These are phyloP conservation scores for Apteryx mantelli DNA, from an alignment of 2,113 vertebrate species.

Conservation along the genomic window DNA sequence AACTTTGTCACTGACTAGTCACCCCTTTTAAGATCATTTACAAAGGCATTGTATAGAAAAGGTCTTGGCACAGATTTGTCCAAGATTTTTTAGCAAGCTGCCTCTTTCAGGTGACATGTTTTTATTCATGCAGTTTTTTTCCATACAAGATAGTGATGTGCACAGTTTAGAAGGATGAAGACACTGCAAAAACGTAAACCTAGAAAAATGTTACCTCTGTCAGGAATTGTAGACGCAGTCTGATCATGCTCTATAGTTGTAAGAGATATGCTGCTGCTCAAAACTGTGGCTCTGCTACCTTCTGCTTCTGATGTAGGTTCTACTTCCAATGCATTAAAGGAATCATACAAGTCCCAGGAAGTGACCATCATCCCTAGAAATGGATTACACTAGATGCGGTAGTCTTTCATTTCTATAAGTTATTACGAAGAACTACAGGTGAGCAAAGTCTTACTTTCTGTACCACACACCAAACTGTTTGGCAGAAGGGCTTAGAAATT, in stretches of 20 bases:
- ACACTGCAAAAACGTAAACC: neutral
- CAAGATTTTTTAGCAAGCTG: neutral
- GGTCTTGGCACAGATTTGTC: neutral
- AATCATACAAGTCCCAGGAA: slow-evolving; percentile 83
- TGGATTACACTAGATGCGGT: neutral
- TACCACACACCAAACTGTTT: neutral
- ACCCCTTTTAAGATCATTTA: neutral
- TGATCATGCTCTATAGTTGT: neutral
- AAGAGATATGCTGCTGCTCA: neutral
- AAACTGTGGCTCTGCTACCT: neutral
- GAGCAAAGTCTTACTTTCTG: neutral
- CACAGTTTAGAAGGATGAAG: neutral
- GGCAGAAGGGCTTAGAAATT: neutral
- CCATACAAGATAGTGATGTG: neutral
- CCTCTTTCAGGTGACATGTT: neutral
- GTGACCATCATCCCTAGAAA: slow-evolving; percentile 78
- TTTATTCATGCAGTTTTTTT: neutral
- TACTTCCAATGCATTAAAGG: slow-evolving; percentile 15
- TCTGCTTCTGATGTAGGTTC: neutral
- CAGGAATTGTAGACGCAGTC: slow-evolving; percentile 45
- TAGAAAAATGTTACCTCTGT: slow-evolving; percentile 72
- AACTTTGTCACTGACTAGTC: neutral
- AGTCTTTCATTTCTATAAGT: fast-evolving
- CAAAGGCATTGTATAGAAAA: neutral
- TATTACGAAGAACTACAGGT: neutral